Evolutionary conservation across 2,113 vertebrate species (phyloP), one percentile per base, ranked within the genome.

Genomic region (Parus major): DNA sequence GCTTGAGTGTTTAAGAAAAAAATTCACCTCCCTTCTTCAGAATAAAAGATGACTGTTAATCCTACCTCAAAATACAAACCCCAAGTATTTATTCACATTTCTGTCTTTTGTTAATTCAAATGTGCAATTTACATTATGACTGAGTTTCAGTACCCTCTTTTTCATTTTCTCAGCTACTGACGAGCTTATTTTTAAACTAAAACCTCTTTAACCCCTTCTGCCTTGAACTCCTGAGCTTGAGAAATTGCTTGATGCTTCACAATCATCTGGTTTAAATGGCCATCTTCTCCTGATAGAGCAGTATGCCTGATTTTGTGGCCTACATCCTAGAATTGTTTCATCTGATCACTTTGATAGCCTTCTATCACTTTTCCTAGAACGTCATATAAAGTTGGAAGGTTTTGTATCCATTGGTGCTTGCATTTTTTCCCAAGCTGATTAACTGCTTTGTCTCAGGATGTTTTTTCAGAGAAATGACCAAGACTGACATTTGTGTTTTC

Each of bases 191-290:
- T 28, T 5, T 73, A 47, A 68, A 20, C 8, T 41, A 49, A 86
- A 68, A 64, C 9, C 7, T 86, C 49, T 76, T 80, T 33, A 60
- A 39, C 7, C 0, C 2, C 4, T 8, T 4, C 5, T 2, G 1
- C 7, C 5, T 7, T 0, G 0, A 16, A 49, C 20, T 66, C 7
- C 7, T 72, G 16, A 77, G 24, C 20, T 50, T 72, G 31, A 44
- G 44, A 60, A 81, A 18, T 79, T 55, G 42, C 20, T 77, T 55
- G 12, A 18, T 83, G 39, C 23, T 41, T 6, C 17, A 36, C 22
- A 46, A 2, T n/a, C 20, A 23, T 81, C 17, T 20, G 23, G 1
- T 86, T 1, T 42, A 64, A 49, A 21, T 64, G 44, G 27, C 41
- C 14, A 20, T 86, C 33, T 53, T 66, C 28, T 88, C 28, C 36